Evolutionary conservation across 2,797 vertebrate species (phyloP).

Genomic region (Propithecus deckenii): DNA sequence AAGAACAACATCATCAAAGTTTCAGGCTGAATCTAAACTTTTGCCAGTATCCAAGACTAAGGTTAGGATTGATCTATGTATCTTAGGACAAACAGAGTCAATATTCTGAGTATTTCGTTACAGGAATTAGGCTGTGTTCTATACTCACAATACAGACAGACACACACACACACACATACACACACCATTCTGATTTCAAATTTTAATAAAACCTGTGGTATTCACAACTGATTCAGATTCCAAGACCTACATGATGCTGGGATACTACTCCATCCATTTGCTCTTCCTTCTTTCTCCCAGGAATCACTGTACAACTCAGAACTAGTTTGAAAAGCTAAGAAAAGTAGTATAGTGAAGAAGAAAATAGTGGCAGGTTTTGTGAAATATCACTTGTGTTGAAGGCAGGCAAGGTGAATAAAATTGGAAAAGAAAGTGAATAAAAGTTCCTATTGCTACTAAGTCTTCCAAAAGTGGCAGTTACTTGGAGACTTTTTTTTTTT

Average conservation of each 20-base stretch:
- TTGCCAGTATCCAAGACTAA: background rate
- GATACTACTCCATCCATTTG: background rate
- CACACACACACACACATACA: no score
- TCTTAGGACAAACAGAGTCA: background rate
- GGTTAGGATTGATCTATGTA: background rate
- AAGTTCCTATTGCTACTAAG: background rate
- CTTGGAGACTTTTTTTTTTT: background rate
- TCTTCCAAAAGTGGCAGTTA: background rate
- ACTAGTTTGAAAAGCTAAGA: background rate
- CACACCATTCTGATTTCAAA: background rate
- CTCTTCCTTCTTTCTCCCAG: background rate
- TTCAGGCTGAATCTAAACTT: background rate
- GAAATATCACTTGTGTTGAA: background rate
- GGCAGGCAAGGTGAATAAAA: background rate
- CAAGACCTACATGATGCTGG: background rate
- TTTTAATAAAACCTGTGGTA: background rate
- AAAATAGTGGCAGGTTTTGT: background rate
- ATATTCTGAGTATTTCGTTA: background rate
- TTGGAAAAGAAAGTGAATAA: background rate
- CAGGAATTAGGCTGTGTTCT: background rate
- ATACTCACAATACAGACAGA: background rate
- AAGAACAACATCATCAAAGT: background rate
- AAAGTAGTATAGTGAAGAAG: background rate
- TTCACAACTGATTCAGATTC: background rate
- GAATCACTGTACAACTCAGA: background rate